A percentile compares a stretch with the other conserved stretches of the same genome.
Conservation (phyloP, 1,140 invertebrate species). For the Augochlora pura region DNA sequence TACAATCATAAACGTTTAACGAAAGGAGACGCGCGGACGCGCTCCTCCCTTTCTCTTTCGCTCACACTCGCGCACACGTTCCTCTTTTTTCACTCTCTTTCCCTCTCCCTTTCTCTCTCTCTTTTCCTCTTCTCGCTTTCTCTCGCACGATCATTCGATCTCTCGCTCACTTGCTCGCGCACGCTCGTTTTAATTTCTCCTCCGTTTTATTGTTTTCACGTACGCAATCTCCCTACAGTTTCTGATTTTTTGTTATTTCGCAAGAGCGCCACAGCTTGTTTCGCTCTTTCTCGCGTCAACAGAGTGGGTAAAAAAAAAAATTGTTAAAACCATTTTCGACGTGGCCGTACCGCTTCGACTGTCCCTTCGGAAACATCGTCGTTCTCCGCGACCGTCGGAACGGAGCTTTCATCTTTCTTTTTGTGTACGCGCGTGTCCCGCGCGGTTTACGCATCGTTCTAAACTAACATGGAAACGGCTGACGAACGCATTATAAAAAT, state of each 20-base stretch:
- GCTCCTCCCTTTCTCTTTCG: not conserved
- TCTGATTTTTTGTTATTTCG: not conserved
- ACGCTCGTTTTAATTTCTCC: too few relatives aligned
- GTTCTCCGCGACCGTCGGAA: too few relatives aligned
- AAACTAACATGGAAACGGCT: too few relatives aligned
- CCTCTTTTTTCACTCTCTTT: too few relatives aligned
- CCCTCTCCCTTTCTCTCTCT: not conserved
- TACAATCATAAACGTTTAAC: conserved; percentile 29
- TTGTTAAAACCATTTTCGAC: conserved; percentile 71
- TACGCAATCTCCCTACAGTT: not conserved
- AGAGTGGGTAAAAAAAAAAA: conserved; percentile 78
- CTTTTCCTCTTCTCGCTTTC: not conserved
- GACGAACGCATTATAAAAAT: not conserved
- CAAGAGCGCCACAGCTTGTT: conserved; percentile 19
- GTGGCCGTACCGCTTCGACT: conserved; percentile 46
- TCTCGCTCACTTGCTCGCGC: too few relatives aligned
- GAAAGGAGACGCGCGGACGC: not conserved
- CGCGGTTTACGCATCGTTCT: too few relatives aligned
- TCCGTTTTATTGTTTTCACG: conserved; percentile 1
- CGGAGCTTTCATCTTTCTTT: too few relatives aligned
- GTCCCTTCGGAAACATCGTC: not conserved
- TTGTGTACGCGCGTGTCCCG: too few relatives aligned
- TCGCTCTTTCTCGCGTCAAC: conserved; percentile 52
- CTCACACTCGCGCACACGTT: too few relatives aligned
- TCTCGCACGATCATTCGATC: conserved; percentile 14